Evolutionary conservation across 30 jellyfish, hydroid and myxozoan species (phyloP).

Genomic region (Haliclystus octoradiatus): DNA sequence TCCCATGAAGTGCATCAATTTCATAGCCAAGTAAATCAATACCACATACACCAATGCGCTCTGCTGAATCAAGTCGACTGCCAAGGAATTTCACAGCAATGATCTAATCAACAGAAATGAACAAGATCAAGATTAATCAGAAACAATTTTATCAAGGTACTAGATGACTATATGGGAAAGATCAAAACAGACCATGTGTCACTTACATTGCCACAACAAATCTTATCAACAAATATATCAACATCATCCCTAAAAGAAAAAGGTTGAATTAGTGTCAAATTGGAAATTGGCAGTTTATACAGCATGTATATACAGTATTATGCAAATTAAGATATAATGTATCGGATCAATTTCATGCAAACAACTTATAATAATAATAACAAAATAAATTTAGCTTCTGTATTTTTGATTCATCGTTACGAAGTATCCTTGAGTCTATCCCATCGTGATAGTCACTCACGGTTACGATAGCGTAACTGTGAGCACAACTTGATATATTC

Average conservation of each 20-base stretch:
- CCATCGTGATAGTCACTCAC: no score
- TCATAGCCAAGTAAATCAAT: slow-evolving; percentile 72
- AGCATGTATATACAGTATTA: background rate
- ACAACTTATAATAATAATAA: background rate
- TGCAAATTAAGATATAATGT: background rate
- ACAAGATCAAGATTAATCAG: no score
- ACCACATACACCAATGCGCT: slow-evolving; percentile 56
- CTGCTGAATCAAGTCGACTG: slow-evolving; percentile 76
- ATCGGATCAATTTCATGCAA: background rate
- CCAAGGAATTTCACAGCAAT: slow-evolving; percentile 68
- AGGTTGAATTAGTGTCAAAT: no score
- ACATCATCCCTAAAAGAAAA: slow-evolving; percentile 53
- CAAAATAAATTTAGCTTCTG: no score
- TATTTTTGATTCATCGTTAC: no score
- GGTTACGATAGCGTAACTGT: no score
- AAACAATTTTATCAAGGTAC: no score
- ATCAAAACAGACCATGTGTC: no score
- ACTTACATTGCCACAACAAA: slow-evolving; percentile 76
- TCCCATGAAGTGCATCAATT: slow-evolving; percentile 6
- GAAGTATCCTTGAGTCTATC: no score
- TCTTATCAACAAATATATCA: slow-evolving; percentile 55
- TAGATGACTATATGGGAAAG: no score
- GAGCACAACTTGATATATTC: no score
- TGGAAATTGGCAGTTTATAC: no score
- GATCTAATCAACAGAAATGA: slow-evolving; percentile 24